Conservation (phyloP, 1,140 invertebrate species). For the Macrostomum lignano region DNA sequence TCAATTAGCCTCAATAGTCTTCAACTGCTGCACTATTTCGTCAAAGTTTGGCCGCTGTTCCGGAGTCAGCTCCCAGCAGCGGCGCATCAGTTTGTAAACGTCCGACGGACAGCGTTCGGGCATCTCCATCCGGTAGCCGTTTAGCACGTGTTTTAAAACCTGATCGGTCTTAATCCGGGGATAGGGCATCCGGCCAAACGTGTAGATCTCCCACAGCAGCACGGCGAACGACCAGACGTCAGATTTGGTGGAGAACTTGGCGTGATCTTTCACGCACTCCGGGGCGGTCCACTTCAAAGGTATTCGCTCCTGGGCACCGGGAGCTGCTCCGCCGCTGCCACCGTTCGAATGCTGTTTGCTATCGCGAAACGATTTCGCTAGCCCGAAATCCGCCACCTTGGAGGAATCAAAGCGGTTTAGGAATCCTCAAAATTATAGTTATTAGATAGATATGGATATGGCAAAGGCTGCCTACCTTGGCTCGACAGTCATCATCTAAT, state of each 20-base stretch:
- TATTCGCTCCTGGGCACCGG: slow-evolving; percentile 44
- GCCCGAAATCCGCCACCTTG: too few species aligned
- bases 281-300: slow-evolving; percentile 99
- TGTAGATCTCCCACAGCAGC: slow-evolving; percentile 95
- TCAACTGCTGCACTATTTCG: too few species aligned
- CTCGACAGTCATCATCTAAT: slow-evolving; percentile 41
- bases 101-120: slow-evolving; percentile 81
- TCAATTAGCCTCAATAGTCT: too few species aligned
- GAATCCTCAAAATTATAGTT: too few species aligned
- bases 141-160: too few species aligned
- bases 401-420: too few species aligned
- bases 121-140: slow-evolving; percentile 94
- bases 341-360: too few species aligned
- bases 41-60: slow-evolving; percentile 59
- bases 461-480: not conserved
- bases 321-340: too few species aligned
- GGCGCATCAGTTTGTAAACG: slow-evolving; percentile 79
- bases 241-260: slow-evolving; percentile 33
- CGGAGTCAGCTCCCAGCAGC: slow-evolving; percentile 66
- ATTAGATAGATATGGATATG: not conserved
- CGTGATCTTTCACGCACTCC: slow-evolving; percentile 75
- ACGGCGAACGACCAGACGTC: slow-evolving; percentile 82
- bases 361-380: too few species aligned
- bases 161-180: slow-evolving; percentile 76
- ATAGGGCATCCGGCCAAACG: slow-evolving; percentile 92